Evolutionary conservation across 2,113 vertebrate genomes (phyloP).

Genomic region (Triplophysa dalaica): DNA sequence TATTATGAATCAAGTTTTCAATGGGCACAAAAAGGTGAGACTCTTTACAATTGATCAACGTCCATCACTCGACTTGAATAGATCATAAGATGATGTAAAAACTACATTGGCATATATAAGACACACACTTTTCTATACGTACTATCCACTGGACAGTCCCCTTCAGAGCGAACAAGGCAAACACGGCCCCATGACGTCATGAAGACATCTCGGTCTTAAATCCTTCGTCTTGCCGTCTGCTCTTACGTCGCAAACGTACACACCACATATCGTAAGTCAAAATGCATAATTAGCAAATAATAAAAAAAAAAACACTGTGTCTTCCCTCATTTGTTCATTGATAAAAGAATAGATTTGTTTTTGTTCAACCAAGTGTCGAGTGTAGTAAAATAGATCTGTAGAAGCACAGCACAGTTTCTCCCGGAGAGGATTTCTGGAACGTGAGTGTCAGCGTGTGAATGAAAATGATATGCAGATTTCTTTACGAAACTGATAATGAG

Average conservation of each 20-base stretch:
- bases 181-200: conserved; percentile 78
- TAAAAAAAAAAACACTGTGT: conserved; percentile 68
- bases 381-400: conserved; percentile 99
- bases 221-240: conserved; percentile 22
- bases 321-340: conserved; percentile 71
- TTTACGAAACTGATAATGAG: conserved; percentile 67
- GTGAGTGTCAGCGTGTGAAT: conserved; percentile 66
- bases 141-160: conserved; percentile 86
- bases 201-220: conserved; percentile 60
- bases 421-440: conserved; percentile 84
- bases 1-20: conserved; percentile 73
- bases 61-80: conserved; percentile 83
- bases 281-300: conserved; percentile 80
- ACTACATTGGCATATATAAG: conserved; percentile 94
- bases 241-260: conserved; percentile 65
- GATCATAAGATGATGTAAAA: conserved; percentile 85
- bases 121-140: conserved; percentile 94
- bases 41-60: conserved; percentile 68
- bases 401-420: conserved; percentile 97
- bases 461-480: conserved; percentile 43
- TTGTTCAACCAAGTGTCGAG: conserved; percentile 88
- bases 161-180: conserved; percentile 66
- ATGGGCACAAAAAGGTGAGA: conserved; percentile 78
- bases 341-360: conserved; percentile 93
- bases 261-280: conserved; percentile 66